Evolutionary conservation across 2,888 invertebrate species (phyloP).

Genomic region (Ormyrus nitidulus): DNA sequence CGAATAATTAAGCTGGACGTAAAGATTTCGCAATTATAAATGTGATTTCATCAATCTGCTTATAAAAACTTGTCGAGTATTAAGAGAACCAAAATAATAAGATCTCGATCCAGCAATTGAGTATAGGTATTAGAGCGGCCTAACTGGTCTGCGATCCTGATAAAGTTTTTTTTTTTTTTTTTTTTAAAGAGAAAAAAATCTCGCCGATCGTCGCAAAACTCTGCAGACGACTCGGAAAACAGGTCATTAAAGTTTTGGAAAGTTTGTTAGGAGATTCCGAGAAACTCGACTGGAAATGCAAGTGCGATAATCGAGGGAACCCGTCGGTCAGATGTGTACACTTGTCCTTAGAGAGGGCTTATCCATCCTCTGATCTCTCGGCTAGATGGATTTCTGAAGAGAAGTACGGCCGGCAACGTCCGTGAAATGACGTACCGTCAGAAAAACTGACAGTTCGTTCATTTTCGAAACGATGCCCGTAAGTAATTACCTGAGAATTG

Average conservation of each 20-base stretch:
- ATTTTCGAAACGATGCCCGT: slow-evolving; percentile 37
- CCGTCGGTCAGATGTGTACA: slow-evolving; percentile 28
- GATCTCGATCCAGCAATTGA: too few relatives aligned
- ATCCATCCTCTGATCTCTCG: slow-evolving; percentile 26
- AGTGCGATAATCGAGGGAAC: background rate
- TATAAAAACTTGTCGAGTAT: background rate
- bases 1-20: too few relatives aligned
- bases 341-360: background rate
- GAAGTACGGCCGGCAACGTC: too few relatives aligned
- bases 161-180: too few relatives aligned
- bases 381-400: slow-evolving; percentile 17
- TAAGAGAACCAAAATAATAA: background rate
- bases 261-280: background rate
- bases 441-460: slow-evolving; percentile 54
- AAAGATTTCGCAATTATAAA: too few relatives aligned
- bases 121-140: too few relatives aligned
- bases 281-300: background rate
- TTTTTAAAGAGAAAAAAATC: too few relatives aligned
- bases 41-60: background rate
- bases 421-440: slow-evolving; percentile 54
- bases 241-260: slow-evolving; percentile 2
- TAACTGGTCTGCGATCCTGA: too few relatives aligned
- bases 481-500: slow-evolving; percentile 40
- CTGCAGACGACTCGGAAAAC: background rate
- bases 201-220: too few relatives aligned